phyloP scores from a whole-genome alignment of 2,888 invertebrate genomes.

The Diarsia brunnea region DNA sequence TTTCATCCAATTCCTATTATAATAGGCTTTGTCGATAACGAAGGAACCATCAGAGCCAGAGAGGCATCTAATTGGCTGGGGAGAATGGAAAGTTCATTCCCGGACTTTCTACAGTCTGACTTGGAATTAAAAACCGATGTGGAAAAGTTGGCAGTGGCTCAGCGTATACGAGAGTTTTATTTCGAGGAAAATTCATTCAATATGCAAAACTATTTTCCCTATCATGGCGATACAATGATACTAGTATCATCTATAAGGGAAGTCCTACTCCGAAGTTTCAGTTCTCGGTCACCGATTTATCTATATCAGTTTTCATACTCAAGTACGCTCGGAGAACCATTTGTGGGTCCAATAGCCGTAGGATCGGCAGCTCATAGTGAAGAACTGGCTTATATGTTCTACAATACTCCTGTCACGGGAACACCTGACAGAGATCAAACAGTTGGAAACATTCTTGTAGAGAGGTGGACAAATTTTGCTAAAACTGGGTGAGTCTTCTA shows the following conservation, averaged over 20 bases:
- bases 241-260: conserved; percentile 83
- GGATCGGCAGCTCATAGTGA: conserved; percentile 82
- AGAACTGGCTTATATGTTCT: conserved; percentile 84
- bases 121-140: conserved; percentile 75
- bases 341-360: conserved; percentile 76
- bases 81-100: conserved; percentile 80
- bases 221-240: conserved; percentile 86
- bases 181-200: conserved; percentile 73
- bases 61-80: conserved; percentile 81
- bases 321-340: conserved; percentile 77
- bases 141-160: conserved; percentile 68
- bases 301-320: conserved; percentile 87
- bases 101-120: conserved; percentile 82
- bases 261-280: conserved; percentile 73
- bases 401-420: conserved; percentile 60
- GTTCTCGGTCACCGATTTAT: conserved; percentile 73
- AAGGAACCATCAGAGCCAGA: conserved; percentile 83
- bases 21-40: conserved; percentile 83
- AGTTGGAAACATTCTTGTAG: conserved; percentile 79
- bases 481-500: conserved; percentile 76
- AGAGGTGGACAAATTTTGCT: conserved; percentile 86
- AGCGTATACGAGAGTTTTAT: conserved; percentile 77
- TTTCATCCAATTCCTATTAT: conserved; percentile 82
- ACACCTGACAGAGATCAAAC: conserved; percentile 71
- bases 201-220: conserved; percentile 73